Base-by-base conservation (phyloP, 2,888 invertebrate genomes). In the Eledone cirrhosa region DNA sequence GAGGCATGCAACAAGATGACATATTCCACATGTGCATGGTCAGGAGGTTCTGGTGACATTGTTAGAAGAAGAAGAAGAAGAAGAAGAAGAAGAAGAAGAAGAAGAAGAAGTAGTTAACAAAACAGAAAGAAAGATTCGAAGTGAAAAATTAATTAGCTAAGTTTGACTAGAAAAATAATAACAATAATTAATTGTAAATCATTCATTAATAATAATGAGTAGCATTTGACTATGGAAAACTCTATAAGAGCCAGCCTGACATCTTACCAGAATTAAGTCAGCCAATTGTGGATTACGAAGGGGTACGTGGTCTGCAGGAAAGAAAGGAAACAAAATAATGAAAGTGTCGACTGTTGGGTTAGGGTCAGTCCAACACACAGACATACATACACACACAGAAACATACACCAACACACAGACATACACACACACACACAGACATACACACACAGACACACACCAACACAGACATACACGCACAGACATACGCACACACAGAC, bases 251-350 rank as follows among this genome's bases (percentile, higher is more conserved):
- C 31, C 69, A 22, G 72, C 41, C 33, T 41, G 13, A 72, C 31
- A 24, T 72, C 72, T 72, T 72, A 72, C 72, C 72, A 72, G 72
- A 72, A 41, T 72, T 72, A 72, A 41, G 72, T 41, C 41, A 41
- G 22, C 72, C 72, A 72, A 41, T 24, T 41, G 31, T 41, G 41
- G 72, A 72, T n/a, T 72, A 41, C 31, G 22, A 72, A 72, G 31
- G 31, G 72, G 72, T 72, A 41, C 72, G 41, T 72, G 41, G 22
- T 72, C 72, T 72, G 72, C 33, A 72, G 72, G 41, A 33, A 4
- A 69, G 19, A 69, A 41, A 72, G 41, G n/a, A 72, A 72, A 72
- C 8, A 72, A 72, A 1, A 69, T 22, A 67, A 67, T 29, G 3
- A 67, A 67, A 67, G 19, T 19, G 14, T 8, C 24, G 27, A 19